phyloP scores from a whole-genome alignment of 2,797 vertebrate species.

The Mormyrus hasselquistii region DNA sequence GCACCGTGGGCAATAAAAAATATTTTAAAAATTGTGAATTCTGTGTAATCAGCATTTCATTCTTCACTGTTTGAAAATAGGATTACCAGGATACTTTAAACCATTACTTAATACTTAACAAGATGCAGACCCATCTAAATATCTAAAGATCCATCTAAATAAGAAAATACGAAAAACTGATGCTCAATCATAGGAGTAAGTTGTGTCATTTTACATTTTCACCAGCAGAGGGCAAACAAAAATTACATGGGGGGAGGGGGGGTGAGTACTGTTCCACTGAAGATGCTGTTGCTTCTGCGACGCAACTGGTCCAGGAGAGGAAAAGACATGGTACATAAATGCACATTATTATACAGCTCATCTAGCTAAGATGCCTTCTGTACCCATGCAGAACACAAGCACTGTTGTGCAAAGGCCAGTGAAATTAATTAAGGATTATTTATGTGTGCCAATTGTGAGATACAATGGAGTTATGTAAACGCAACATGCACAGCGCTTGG shows the following conservation, averaged over 20 bases:
- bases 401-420: conserved; percentile 9
- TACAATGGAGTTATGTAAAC: conserved; percentile 18
- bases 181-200: neutral
- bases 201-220: neutral
- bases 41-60: neutral
- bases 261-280: neutral
- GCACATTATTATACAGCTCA: neutral
- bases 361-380: neutral
- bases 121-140: neutral
- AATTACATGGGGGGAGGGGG: neutral
- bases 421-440: conserved; percentile 18
- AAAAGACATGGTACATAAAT: neutral
- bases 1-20: neutral
- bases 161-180: neutral
- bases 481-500: neutral
- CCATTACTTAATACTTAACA: neutral
- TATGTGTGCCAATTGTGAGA: conserved; percentile 14
- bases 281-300: neutral
- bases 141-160: neutral
- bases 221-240: conserved; percentile 52
- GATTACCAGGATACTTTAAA: neutral
- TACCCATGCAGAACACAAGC: neutral
- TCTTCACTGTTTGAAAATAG: neutral
- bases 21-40: neutral
- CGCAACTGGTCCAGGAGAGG: neutral